Conservation (phyloP, 1,140 invertebrate genomes). For the Apis laboriosa region DNA sequence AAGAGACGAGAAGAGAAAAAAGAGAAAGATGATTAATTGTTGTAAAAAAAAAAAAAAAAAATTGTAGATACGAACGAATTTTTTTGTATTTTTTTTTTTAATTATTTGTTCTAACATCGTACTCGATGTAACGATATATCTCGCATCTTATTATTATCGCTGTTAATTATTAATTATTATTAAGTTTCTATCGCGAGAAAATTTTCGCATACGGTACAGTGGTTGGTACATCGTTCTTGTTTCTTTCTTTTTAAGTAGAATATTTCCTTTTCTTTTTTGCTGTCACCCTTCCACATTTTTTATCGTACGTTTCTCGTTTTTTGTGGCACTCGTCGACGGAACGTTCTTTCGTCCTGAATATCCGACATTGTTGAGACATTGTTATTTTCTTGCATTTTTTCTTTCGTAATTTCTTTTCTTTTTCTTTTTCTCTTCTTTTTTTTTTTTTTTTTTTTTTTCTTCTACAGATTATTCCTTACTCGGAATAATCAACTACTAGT, state of each 20-base stretch:
- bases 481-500: slow-evolving; percentile 57
- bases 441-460: slow-evolving; percentile 5
- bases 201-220: slow-evolving; percentile 62
- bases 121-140: slow-evolving; percentile 53
- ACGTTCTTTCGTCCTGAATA: background rate
- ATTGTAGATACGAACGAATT: slow-evolving; percentile 67
- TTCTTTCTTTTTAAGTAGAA: slow-evolving; percentile 27
- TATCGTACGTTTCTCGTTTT: background rate
- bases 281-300: slow-evolving; percentile 23
- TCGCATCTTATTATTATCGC: slow-evolving; percentile 62
- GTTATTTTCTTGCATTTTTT: background rate
- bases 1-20: background rate
- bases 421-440: slow-evolving; percentile 16
- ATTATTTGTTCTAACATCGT: slow-evolving; percentile 57
- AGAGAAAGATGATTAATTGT: slow-evolving; percentile 43
- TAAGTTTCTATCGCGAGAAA: slow-evolving; percentile 60
- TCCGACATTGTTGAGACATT: slow-evolving; percentile 49
- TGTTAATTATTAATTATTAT: slow-evolving; percentile 59
- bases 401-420: slow-evolving; percentile 3
- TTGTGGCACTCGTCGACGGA: slow-evolving; percentile 27
- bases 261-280: slow-evolving; percentile 39
- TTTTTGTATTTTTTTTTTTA: slow-evolving; percentile 61
- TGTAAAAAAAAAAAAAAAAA: slow-evolving; percentile 46
- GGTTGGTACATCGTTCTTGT: slow-evolving; percentile 49
- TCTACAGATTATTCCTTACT: slow-evolving; percentile 33